Base-by-base conservation (phyloP, 2,797 vertebrate species). In the Lacerta bilineata region DNA sequence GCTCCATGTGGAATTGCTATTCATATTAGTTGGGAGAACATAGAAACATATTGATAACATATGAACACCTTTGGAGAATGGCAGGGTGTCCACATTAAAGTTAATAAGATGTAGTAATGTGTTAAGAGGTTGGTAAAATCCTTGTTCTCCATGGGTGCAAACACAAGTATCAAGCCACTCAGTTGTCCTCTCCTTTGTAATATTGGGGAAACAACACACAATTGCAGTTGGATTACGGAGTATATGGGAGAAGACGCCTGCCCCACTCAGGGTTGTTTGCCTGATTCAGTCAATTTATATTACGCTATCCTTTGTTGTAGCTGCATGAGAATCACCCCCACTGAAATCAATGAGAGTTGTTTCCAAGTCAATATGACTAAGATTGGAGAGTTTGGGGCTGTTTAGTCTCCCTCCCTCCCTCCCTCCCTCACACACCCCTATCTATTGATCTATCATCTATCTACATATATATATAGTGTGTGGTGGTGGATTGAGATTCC, bases 161-260 rank as follows among this genome's bases (percentile, higher is more conserved):
- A 33, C 36, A n/a, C 8, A 25, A 36, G n/a, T 27, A 39, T 80
- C 20, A 80, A 39, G 3, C 41, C 43, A 13, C 29, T 29, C 86
- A 76, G 23, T n/a, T 79, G 25, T 15, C 64, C 1, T 4, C 11
- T 78, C 82, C 18, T 66, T 72, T 36, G 17, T n/a, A 36, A 18
- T 72, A 64, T 8, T 59, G 46, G 10, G 10, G 3, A 27, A 46
- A 85, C 59, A 93, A 92, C 74, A 64, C 41, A 77, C 68, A 50
- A 39, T 0, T 1, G 23, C 50, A 46, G 74, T 64, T 59, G 25
- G 8, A 39, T 39, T 43, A 43, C 15, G 3, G 29, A 71, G 50
- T 50, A 50, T 50, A 50, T 25, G 20, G 61, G 87, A 69, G 68
- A 74, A 43, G 66, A 1, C 8, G 11, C 23, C 8, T 55, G n/a